A percentile compares a stretch with the other conserved stretches of the same genome.
Evolutionary conservation across 2,797 vertebrate genomes (phyloP).

Genomic region (Tympanoctomys barrerae): DNA sequence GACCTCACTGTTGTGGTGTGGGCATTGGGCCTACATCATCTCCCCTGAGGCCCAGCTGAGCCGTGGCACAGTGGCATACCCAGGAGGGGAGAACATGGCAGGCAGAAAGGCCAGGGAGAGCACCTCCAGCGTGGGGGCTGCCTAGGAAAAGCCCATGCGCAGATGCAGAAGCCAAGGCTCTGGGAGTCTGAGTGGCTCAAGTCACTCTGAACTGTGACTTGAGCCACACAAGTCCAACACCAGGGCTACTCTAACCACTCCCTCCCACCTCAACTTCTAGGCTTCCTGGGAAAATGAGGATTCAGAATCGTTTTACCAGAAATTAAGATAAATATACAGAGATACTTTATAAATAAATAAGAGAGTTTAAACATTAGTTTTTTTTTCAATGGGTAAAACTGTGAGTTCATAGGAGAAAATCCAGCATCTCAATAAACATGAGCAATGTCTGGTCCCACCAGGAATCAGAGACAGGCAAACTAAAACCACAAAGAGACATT

Average conservation of each 20-base stretch:
- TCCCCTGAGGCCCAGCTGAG: not conserved
- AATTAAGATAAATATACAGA: conserved; percentile 9
- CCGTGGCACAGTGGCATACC: not conserved
- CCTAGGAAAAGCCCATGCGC: not conserved
- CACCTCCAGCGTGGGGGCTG: not conserved
- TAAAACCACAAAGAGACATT: not conserved
- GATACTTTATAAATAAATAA: not conserved
- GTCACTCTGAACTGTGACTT: not conserved
- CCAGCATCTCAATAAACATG: not conserved
- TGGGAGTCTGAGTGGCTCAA: not conserved
- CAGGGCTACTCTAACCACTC: not conserved
- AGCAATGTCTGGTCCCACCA: not conserved
- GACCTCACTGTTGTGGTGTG: not conserved
- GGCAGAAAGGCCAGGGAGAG: not conserved
- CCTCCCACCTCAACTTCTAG: not conserved
- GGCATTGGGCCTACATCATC: not conserved
- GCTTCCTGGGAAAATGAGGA: not conserved
- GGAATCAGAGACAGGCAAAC: not conserved
- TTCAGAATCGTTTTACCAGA: not conserved
- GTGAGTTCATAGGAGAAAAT: not conserved
- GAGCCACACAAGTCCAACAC: not conserved
- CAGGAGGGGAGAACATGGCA: not conserved
- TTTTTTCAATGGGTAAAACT: not conserved
- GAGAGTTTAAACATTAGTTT: not conserved
- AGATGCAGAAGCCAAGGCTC: not conserved